phyloP scores from a whole-genome alignment of 1,140 invertebrate species.

The Diorhabda elongata region DNA sequence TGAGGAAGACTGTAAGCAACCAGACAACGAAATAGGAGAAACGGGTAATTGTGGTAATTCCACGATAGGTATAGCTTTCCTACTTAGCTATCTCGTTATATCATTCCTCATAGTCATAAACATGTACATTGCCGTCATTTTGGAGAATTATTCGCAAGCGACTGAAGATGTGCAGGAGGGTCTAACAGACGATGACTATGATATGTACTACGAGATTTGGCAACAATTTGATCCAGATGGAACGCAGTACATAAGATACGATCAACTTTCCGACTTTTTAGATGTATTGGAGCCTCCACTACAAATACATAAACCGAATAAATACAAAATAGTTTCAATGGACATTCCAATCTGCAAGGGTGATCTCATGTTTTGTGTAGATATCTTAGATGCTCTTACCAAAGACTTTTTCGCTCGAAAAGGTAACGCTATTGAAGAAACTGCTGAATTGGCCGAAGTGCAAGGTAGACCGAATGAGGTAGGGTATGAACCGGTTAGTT shows the following conservation, averaged over 20 bases:
- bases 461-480: slow-evolving; percentile 70
- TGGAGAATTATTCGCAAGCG: slow-evolving; percentile 95
- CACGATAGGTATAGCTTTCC: slow-evolving; percentile 88
- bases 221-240: slow-evolving; percentile 97
- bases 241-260: slow-evolving; percentile 93
- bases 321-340: slow-evolving; percentile 98
- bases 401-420: slow-evolving; percentile 96
- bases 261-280: slow-evolving; percentile 89
- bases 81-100: slow-evolving; percentile 94
- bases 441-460: slow-evolving; percentile 77
- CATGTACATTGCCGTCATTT: slow-evolving; percentile 99
- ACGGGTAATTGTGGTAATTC: slow-evolving; percentile 89
- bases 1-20: slow-evolving; percentile 85
- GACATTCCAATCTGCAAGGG: slow-evolving; percentile 97
- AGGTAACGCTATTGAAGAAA: slow-evolving; percentile 85
- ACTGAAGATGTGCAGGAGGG: slow-evolving; percentile 98
- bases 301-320: slow-evolving; percentile 96
- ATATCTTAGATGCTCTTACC: slow-evolving; percentile 93
- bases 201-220: slow-evolving; percentile 99
- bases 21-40: slow-evolving; percentile 80
- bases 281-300: slow-evolving; percentile 90
- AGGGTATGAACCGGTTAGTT: slow-evolving; percentile 88
- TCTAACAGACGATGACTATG: slow-evolving; percentile 96
- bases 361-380: slow-evolving; percentile 95
- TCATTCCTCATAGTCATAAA: slow-evolving; percentile 98